Conservation (phyloP, 2,113 vertebrate genomes). For the Trichechus manatus region DNA sequence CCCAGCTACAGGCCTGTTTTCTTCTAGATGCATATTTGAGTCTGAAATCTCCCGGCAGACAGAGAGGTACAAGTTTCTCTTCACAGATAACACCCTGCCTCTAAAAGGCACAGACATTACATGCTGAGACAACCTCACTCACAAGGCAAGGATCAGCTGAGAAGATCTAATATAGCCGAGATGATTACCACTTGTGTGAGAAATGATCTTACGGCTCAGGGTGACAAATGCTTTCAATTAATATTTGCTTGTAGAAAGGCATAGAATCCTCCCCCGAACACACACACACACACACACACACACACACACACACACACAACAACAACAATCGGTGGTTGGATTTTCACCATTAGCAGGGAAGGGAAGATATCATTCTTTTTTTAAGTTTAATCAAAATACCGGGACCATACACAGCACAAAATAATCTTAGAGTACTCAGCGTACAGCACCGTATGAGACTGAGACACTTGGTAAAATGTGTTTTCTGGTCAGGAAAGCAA, state of each 20-base stretch:
- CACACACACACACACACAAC: neutral
- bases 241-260: neutral
- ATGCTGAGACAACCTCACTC: neutral
- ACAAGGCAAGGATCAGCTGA: neutral
- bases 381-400: conserved; percentile 9
- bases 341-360: neutral
- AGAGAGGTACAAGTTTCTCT: neutral
- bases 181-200: neutral
- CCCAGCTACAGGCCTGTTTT: neutral
- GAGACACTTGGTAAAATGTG: neutral
- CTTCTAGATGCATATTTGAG: neutral
- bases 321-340: neutral
- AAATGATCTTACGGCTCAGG: neutral
- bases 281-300: accelerated
- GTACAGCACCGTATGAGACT: neutral
- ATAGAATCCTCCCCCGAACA: neutral
- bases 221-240: neutral
- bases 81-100: neutral
- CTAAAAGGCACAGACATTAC: neutral
- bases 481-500: neutral
- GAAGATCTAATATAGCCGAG: neutral
- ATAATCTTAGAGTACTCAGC: neutral
- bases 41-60: conserved; percentile 11
- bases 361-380: neutral
- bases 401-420: neutral